Evolutionary conservation across 2,113 vertebrate species (phyloP).

Genomic region (Sapajus apella): DNA sequence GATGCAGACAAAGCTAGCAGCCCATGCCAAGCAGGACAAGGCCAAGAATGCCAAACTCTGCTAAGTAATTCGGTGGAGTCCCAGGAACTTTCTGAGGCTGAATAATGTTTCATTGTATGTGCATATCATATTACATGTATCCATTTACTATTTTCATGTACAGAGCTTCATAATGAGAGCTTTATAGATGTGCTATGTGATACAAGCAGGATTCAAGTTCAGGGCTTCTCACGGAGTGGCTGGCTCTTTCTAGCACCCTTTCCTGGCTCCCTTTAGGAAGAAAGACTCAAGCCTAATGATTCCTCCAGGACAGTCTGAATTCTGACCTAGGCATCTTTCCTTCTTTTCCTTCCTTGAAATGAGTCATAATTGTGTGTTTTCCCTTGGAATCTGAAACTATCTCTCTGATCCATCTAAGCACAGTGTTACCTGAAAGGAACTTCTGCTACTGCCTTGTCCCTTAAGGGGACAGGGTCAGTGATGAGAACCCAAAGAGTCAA

Average conservation of each 20-base stretch:
- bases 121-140: background rate
- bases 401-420: background rate
- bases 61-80: background rate
- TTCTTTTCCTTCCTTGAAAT: background rate
- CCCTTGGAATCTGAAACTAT: background rate
- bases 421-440: accelerated
- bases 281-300: background rate
- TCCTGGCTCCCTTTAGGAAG: accelerated
- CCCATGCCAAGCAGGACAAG: background rate
- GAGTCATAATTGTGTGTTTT: background rate
- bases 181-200: no score
- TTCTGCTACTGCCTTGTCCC: background rate
- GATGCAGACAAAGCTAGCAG: background rate
- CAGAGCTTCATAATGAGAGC: background rate
- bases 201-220: background rate
- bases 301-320: no score
- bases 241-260: accelerated
- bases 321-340: accelerated
- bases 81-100: background rate
- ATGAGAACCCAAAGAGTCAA: no score
- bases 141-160: accelerated
- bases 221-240: background rate
- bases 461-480: no score
- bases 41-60: background rate
- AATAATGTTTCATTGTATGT: background rate